Conservation (phyloP, 1,140 invertebrate genomes). For the Zaprionus kolodkinae region DNA sequence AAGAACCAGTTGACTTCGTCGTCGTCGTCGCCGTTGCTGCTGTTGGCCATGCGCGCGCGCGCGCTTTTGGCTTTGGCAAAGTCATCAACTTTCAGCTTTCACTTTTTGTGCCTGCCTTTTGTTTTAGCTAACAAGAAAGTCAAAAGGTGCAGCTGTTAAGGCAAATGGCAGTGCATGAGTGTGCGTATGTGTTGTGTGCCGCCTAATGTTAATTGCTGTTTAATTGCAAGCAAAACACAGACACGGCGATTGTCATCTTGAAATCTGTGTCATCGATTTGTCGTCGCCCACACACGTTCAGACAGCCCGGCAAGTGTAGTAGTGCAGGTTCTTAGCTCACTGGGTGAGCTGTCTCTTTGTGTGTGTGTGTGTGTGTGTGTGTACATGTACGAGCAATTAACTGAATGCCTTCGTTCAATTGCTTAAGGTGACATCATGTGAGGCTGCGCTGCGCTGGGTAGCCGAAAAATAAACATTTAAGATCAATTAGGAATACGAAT, state of each 20-base stretch:
- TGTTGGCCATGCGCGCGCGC: conserved; percentile 24
- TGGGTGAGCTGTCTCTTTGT: neutral
- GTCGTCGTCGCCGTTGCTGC: conserved; percentile 25
- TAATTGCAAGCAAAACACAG: conserved; percentile 47
- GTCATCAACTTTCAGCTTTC: conserved; percentile 77
- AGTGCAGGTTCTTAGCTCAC: conserved; percentile 14
- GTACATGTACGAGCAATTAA: conserved; percentile 22
- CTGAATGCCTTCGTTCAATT: conserved; percentile 30
- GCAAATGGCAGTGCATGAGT: conserved; percentile 9
- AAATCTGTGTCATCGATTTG: conserved; percentile 31
- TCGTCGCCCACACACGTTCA: conserved; percentile 30
- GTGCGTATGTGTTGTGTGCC: conserved; percentile 38
- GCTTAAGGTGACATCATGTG: conserved; percentile 44
- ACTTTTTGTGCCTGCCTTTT: conserved; percentile 68
- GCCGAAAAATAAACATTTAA: conserved; percentile 16
- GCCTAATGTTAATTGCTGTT: conserved; percentile 67
- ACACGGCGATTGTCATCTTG: conserved; percentile 24
- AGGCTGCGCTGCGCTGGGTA: neutral
- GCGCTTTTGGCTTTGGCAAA: conserved; percentile 59
- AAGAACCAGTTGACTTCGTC: conserved; percentile 47
- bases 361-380: neutral
- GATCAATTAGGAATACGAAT: conserved; percentile 31
- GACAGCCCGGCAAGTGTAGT: conserved; percentile 1
- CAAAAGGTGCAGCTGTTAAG: conserved; percentile 22
- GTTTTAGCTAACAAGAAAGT: conserved; percentile 54